Evolutionary conservation across 35 echinoderm and acorn worm genomes (phyloP).

Genomic region (Ophioderma brevispina): DNA sequence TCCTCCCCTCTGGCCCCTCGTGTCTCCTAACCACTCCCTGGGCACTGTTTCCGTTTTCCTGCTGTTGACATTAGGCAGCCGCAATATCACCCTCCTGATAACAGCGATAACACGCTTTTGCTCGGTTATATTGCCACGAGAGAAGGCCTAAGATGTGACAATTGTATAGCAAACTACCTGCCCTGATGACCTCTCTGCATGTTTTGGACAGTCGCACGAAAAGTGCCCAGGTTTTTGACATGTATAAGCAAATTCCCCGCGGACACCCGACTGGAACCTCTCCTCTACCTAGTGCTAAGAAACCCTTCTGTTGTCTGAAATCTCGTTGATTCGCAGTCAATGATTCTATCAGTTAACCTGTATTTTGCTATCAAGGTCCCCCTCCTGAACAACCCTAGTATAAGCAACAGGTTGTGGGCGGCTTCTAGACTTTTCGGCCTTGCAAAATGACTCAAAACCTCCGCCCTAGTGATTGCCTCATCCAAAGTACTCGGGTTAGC

Average conservation of each 20-base stretch:
- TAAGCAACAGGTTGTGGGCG: neutral
- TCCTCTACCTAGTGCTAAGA: no score
- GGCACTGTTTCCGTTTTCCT: neutral
- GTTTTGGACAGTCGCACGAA: neutral
- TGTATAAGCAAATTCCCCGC: neutral
- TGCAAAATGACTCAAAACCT: neutral
- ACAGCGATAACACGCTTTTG: no score
- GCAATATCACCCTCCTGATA: no score
- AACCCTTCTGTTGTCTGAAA: no score
- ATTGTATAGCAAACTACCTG: neutral
- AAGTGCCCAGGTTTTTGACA: neutral
- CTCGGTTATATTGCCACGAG: neutral
- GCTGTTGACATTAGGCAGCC: no score
- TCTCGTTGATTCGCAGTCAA: no score
- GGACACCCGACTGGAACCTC: neutral
- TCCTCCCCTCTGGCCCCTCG: no score
- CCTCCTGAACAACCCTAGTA: neutral
- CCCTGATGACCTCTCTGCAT: no score
- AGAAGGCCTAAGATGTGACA: neutral
- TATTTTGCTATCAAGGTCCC: neutral
- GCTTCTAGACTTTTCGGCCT: neutral
- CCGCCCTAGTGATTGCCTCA: neutral
- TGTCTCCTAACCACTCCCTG: neutral
- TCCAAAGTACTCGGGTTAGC: neutral
- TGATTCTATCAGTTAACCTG: no score